Evolutionary conservation across 1,140 invertebrate species (phyloP), one percentile per base, ranked within the genome.

Genomic region (Lethrus apterus): DNA sequence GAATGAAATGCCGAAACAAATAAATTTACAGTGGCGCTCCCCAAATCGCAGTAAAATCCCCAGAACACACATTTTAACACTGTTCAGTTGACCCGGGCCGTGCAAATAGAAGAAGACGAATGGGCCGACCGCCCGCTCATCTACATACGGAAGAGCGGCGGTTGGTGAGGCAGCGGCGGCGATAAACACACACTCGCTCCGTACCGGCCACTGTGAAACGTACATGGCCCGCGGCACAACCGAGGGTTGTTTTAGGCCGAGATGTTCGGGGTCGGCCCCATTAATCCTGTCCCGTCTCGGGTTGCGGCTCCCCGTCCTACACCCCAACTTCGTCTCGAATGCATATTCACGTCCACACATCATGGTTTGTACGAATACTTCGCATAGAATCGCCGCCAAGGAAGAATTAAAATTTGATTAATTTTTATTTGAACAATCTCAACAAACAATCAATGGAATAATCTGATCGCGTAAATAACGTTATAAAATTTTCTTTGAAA

Each of bases 321-420:
- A n/a, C n/a, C n/a, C n/a, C n/a, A n/a, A n/a, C n/a, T n/a, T n/a
- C n/a, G n/a, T n/a, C n/a, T n/a, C n/a, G n/a, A 64, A 63, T 64
- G 62, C 62, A 64, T 64, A 64, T 64, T 64, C 62, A 64, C 62
- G 58, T 64, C 62, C 62, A 64, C 62, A 64, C 62, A 64, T 64
- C 62, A 62, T 56, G 60, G 59, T 60, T 61, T 57, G 52, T n/a
- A n/a, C n/a, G n/a, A n/a, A n/a, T n/a, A n/a, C n/a, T n/a, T n/a
- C n/a, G n/a, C n/a, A n/a, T n/a, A n/a, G n/a, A n/a, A n/a, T n/a
- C n/a, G n/a, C n/a, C n/a, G n/a, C n/a, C n/a, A n/a, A n/a, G n/a
- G n/a, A n/a, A n/a, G n/a, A n/a, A n/a, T n/a, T n/a, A n/a, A n/a
- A n/a, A n/a, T n/a, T n/a, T n/a, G n/a, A n/a, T n/a, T n/a, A n/a